phyloP scores from a whole-genome alignment of 2,888 invertebrate genomes.

The Exephanes ischioxanthus region DNA sequence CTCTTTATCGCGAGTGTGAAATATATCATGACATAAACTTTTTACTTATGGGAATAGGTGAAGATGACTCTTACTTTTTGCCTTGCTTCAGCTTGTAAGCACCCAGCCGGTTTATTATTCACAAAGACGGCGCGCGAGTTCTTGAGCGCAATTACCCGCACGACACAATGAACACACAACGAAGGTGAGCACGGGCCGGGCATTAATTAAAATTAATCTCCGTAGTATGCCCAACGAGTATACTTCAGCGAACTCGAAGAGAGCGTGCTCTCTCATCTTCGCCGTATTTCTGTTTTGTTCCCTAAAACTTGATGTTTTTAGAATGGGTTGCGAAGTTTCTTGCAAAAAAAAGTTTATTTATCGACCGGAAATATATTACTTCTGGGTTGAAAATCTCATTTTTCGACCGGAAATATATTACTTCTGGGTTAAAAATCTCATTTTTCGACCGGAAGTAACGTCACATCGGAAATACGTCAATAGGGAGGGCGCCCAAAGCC shows the following conservation, averaged over 20 bases:
- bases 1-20: neutral
- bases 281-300: neutral
- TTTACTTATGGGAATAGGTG: neutral
- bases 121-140: constrained; percentile 53
- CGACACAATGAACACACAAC: constrained; percentile 44
- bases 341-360: too few species aligned
- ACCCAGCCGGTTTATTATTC: constrained; percentile 58
- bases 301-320: neutral
- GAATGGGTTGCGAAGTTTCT: neutral
- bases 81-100: constrained; percentile 18
- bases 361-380: too few species aligned
- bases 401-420: too few species aligned
- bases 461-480: too few species aligned
- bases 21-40: neutral
- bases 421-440: too few species aligned
- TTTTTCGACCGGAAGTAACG: too few species aligned
- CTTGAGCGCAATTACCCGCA: constrained; percentile 67
- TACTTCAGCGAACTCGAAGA: constrained; percentile 35
- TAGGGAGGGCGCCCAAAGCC: too few species aligned
- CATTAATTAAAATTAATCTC: constrained; percentile 70
- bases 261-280: constrained; percentile 7
- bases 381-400: too few species aligned
- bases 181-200: constrained; percentile 56
- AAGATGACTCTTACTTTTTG: constrained; percentile 12
- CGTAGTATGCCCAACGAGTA: constrained; percentile 28